These are phyloP conservation scores for Heliconius melpomene DNA, from an alignment of 1,140 invertebrate species.

Conservation along the genomic window DNA sequence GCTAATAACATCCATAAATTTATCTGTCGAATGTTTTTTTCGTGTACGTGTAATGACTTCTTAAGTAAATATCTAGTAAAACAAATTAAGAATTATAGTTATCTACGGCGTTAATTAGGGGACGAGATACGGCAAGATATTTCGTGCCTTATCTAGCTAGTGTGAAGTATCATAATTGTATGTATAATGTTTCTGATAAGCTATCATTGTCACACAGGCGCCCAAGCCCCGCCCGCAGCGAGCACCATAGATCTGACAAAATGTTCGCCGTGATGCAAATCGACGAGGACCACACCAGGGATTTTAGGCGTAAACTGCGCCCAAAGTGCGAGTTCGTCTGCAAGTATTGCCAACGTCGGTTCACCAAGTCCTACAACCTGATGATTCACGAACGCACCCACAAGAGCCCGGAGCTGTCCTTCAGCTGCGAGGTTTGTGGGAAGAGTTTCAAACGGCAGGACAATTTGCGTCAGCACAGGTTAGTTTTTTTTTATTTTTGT, in stretches of 20 bases:
- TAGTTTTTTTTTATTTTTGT: constrained; percentile 53
- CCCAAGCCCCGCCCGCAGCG: constrained; percentile 74
- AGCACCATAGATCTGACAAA: constrained; percentile 82
- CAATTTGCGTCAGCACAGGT: constrained; percentile 97
- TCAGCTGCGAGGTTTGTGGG: constrained; percentile 98
- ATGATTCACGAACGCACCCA: constrained; percentile 99
- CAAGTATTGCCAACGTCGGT: constrained; percentile 98
- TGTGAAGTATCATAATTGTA: constrained; percentile 16
- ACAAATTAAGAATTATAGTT: constrained; percentile 50
- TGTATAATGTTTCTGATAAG: constrained; percentile 56
- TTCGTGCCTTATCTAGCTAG: constrained; percentile 10
- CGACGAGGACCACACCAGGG: constrained; percentile 93
- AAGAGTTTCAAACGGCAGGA: constrained; percentile 99
- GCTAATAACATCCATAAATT: not conserved
- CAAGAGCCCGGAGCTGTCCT: constrained; percentile 97
- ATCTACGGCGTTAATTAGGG: constrained; percentile 28
- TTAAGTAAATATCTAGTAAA: constrained; percentile 35
- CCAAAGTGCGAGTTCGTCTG: constrained; percentile 99
- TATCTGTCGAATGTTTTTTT: not conserved
- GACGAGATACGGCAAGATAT: constrained; percentile 9
- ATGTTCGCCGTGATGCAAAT: constrained; percentile 94
- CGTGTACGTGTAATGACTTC: constrained; percentile 6
- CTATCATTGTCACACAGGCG: constrained; percentile 72
- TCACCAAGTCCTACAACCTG: constrained; percentile 99
- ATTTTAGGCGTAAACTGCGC: constrained; percentile 95